Percentiles rank a stretch among this genome's conserved stretches.
Evolutionary conservation across 1,140 invertebrate genomes (phyloP).

Genomic region (Drosophila nannoptera): DNA sequence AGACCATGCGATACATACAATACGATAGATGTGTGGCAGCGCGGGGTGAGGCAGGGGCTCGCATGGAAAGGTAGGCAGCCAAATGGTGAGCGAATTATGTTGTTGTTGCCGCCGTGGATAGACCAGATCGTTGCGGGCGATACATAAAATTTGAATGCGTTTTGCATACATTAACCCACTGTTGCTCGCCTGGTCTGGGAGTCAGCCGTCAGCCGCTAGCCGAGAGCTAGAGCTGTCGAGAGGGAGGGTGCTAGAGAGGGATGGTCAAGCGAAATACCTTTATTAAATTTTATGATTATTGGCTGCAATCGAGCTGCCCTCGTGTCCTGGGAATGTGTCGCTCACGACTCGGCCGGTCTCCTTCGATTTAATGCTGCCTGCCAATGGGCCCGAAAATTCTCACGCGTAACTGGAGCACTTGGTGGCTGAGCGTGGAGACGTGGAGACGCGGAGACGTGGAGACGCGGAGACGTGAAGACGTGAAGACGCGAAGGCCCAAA

Average conservation of each 20-base stretch:
- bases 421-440: slow-evolving; percentile 28
- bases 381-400: slow-evolving; percentile 58
- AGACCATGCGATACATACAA: slow-evolving; percentile 63
- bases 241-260: slow-evolving; percentile 21
- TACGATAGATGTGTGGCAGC: slow-evolving; percentile 17
- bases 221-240: background rate
- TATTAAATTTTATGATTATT: slow-evolving; percentile 78
- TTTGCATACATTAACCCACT: slow-evolving; percentile 78
- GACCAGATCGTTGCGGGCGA: slow-evolving; percentile 66
- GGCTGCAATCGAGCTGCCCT: slow-evolving; percentile 67
- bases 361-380: slow-evolving; percentile 64
- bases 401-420: slow-evolving; percentile 77
- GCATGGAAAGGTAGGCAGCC: slow-evolving; percentile 45
- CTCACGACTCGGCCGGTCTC: background rate
- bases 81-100: slow-evolving; percentile 67
- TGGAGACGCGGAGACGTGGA: too few species aligned
- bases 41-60: slow-evolving; percentile 28
- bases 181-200: slow-evolving; percentile 32
- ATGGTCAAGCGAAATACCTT: slow-evolving; percentile 70
- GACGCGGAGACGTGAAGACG: background rate
- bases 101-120: slow-evolving; percentile 38
- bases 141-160: slow-evolving; percentile 78
- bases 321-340: slow-evolving; percentile 66
- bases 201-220: background rate
- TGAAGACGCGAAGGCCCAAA: too few species aligned